Evolutionary conservation across 2,113 vertebrate species (phyloP).

Genomic region (Oplegnathus fasciatus): DNA sequence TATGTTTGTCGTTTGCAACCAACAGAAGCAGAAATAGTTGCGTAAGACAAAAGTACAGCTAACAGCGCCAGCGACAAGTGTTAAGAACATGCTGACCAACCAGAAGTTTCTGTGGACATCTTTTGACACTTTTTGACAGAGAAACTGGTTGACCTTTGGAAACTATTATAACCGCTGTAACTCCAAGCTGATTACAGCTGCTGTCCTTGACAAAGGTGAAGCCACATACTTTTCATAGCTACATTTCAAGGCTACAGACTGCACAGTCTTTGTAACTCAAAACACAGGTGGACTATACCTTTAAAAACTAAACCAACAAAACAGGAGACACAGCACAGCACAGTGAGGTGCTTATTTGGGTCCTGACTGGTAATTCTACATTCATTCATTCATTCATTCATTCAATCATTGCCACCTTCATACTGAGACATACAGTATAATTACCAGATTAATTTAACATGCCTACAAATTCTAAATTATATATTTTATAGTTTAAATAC

Average conservation of each 20-base stretch:
- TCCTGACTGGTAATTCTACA: not conserved
- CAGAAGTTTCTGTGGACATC: not conserved
- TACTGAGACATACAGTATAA: not conserved
- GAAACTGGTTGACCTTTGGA: not conserved
- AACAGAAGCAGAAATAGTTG: not conserved
- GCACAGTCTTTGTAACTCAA: not conserved
- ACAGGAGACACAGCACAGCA: not conserved
- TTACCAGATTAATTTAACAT: not conserved
- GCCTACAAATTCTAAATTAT: too few species aligned
- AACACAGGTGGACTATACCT: not conserved
- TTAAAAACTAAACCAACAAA: not conserved
- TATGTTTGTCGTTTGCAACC: not conserved
- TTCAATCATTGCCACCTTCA: not conserved
- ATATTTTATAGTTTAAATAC: too few species aligned
- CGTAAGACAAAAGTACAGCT: not conserved
- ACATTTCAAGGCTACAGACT: not conserved
- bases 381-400: not conserved
- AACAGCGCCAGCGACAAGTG: not conserved
- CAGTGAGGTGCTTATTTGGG: not conserved
- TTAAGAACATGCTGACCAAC: not conserved
- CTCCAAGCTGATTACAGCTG: not conserved
- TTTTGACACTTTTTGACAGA: not conserved
- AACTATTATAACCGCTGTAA: not conserved
- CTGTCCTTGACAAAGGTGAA: not conserved
- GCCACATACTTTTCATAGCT: not conserved